Evolutionary conservation across 2,113 vertebrate species (phyloP).

Genomic region (Aythya baeri): DNA sequence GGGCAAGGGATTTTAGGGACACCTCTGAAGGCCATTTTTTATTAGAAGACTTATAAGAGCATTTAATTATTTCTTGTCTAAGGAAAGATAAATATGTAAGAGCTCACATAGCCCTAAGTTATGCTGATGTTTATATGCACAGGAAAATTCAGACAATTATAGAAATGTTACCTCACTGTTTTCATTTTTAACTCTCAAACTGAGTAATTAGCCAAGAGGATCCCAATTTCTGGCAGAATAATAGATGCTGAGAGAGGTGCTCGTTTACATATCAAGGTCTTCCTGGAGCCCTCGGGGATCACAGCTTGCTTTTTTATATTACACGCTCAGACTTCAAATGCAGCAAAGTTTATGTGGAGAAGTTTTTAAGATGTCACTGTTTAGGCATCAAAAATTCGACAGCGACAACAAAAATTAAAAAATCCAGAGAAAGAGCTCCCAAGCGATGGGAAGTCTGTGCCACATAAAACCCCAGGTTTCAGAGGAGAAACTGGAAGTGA

Average conservation of each 20-base stretch:
- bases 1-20: not conserved
- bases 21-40: not conserved
- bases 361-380: not conserved
- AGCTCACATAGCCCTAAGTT: not conserved
- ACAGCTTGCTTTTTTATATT: not conserved
- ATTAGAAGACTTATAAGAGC: not conserved
- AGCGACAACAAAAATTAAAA: not conserved
- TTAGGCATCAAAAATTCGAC: not conserved
- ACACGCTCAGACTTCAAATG: not conserved
- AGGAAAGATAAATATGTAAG: accelerated
- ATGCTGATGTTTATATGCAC: not conserved
- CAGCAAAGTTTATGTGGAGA: not conserved
- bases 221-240: conserved; percentile 8
- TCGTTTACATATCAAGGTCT: not conserved
- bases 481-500: not conserved
- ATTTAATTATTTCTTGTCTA: not conserved
- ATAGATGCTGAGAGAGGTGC: not conserved
- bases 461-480: not conserved
- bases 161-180: not conserved
- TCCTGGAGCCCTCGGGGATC: not conserved
- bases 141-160: not conserved
- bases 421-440: not conserved
- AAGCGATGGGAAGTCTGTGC: not conserved
- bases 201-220: not conserved
- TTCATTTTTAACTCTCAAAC: not conserved